A percentile compares a stretch with the other conserved stretches of the same genome.
Evolutionary conservation across 2,113 vertebrate genomes (phyloP).

Genomic region (zebrafish (Danio rerio)): DNA sequence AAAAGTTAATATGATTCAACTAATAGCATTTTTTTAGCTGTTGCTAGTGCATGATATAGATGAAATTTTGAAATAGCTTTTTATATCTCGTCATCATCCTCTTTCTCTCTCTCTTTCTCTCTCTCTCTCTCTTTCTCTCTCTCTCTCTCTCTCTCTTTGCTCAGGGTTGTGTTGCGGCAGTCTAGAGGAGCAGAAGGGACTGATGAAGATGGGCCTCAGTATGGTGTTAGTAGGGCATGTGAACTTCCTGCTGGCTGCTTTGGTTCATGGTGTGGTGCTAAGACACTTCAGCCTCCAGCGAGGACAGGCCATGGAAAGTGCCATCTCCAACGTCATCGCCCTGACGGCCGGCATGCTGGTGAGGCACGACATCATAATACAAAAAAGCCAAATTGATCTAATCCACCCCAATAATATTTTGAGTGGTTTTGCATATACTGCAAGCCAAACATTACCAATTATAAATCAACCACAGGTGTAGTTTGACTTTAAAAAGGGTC

Average conservation of each 20-base stretch:
- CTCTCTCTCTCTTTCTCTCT: slow-evolving; percentile 14
- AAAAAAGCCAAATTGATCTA: background rate
- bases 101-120: background rate
- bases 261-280: slow-evolving; percentile 87
- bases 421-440: background rate
- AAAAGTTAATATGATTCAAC: too few relatives aligned
- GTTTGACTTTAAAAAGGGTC: background rate
- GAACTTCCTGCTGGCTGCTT: slow-evolving; percentile 82
- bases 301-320: slow-evolving; percentile 77
- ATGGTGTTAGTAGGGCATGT: slow-evolving; percentile 87
- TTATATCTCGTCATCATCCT: too few relatives aligned
- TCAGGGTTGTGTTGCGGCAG: slow-evolving; percentile 67
- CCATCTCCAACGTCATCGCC: slow-evolving; percentile 79
- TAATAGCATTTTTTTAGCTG: too few relatives aligned
- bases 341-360: slow-evolving; percentile 83
- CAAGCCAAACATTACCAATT: too few relatives aligned
- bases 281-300: slow-evolving; percentile 79
- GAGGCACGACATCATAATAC: slow-evolving; percentile 47
- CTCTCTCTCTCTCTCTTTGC: slow-evolving; percentile 4
- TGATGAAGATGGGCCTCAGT: slow-evolving; percentile 91
- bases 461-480: background rate
- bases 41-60: too few relatives aligned
- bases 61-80: too few relatives aligned
- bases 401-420: background rate
- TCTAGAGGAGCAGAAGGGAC: slow-evolving; percentile 71